Base-by-base conservation (phyloP, 1,140 invertebrate genomes). In the Drosophila rhopaloa region DNA sequence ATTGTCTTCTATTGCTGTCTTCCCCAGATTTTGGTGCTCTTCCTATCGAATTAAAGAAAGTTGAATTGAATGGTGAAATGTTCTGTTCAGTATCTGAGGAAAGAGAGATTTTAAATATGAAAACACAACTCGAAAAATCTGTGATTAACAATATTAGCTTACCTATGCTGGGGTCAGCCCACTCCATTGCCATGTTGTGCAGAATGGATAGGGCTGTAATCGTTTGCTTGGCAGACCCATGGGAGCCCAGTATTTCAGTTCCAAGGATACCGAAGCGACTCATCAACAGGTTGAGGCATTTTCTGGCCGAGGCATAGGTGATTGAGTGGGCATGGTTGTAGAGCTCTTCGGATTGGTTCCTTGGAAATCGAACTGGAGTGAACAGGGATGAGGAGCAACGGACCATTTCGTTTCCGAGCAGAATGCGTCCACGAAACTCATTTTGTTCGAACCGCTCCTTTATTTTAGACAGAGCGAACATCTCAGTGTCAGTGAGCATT, bases 181-280 rank as follows among this genome's bases (percentile, higher is more conserved):
- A 91, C 10, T 91, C 89, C 57, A 91, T 86, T n/a, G 89, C 89
- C 83, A 91, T 91, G 44, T 91, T 91, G 46, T 91, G 89, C 0
- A 91, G 68, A 11, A 91, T 46, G 5, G 85, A 82, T 13, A 91
- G 38, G 4, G 89, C 89, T 0, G 90, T 84, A 19, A 91, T 90
- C 37, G 81, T 77, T 35, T 91, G 84, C 14, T 89, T 90, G 11
- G 66, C 76, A 0, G 73, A 76, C 13, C 56, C 73, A 51, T 77
- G 77, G 16, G 89, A 78, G 7, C 73, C 75, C 0, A 53, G 46
- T 5, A 91, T 53, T 65, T 80, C 79, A 50, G 56, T 79, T 10
- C 59, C 50, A 9, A 91, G 67, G 13, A 91, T 63, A 9, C 81
- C 76, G 60, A 91, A 91, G 9, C 89, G 75, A 27, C 68, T 68